Evolutionary conservation across 2,113 vertebrate genomes (phyloP), one percentile per base, ranked within the genome.

Genomic region (Stegastes partitus): DNA sequence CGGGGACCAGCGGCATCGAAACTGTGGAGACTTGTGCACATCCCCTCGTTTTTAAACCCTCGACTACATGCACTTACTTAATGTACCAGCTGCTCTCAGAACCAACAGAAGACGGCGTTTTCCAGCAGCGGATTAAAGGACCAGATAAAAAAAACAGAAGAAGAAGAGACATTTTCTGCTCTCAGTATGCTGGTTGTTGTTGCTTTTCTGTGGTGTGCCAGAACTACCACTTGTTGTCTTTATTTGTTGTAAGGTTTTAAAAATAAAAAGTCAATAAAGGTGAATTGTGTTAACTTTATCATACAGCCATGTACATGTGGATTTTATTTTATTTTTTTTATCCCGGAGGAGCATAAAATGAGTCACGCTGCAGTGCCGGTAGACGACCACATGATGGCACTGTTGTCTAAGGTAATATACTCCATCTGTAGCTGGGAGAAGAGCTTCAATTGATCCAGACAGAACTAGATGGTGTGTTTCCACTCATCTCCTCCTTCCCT

Each of bases 41-140:
- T 62, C 56, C 5, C 44, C 0, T 51, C 69, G 18, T 78, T 84
- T 71, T 64, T 78, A 65, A 68, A 59, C 47, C 50, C 7, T 69
- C 19, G 2, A 86, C 58, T 51, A 76, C 61, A 76, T 49, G 87
- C 87, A 91, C 83, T 93, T 87, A 91, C 83, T 93, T 87, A 71
- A 49, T 11, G 21, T 44, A 45, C 50, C 62, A 16, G 49, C 67
- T 74, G 68, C 69, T 77, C 66, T 69, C 51, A 50, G 59, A 67
- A 75, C 78, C 72, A 47, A 15, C 11, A 10, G 14, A 44, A 51
- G 5, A 19, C 26, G 4, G 62, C 28, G 12, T 67, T 81, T 79
- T 83, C 26, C 67, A 67, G 74, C 57, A 0, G 70, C 45, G 31
- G 70, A 83, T 74, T 39, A 31, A 61, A 68, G 68, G 67, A 87